A percentile compares a stretch with the other conserved stretches of the same genome.
phyloP scores from a whole-genome alignment of 2,797 vertebrate genomes.

The Xyrichtys novacula region DNA sequence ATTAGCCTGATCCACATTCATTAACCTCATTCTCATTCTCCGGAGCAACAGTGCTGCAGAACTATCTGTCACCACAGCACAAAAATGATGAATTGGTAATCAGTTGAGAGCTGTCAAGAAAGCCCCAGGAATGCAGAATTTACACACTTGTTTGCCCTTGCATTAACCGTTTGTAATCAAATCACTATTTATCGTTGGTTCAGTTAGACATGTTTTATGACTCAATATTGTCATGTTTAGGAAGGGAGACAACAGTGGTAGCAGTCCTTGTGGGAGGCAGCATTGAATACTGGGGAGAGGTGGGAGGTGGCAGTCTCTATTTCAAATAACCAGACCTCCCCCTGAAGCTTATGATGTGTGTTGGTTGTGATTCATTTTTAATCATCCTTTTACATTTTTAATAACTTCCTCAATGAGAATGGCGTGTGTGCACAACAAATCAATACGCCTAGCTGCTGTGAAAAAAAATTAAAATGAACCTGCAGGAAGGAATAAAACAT shows the following conservation, averaged over 20 bases:
- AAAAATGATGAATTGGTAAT: constrained; percentile 87
- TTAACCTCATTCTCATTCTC: constrained; percentile 87
- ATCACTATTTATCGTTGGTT: constrained; percentile 82
- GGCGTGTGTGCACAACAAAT: constrained; percentile 55
- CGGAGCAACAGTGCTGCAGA: constrained; percentile 76
- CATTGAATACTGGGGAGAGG: constrained; percentile 42
- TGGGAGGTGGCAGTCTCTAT: constrained; percentile 52
- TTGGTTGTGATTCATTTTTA: constrained; percentile 76
- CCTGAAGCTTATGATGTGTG: constrained; percentile 60
- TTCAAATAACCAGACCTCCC: constrained; percentile 48
- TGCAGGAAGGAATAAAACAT: constrained; percentile 2
- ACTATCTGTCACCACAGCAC: constrained; percentile 80
- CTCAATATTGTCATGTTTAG: constrained; percentile 61
- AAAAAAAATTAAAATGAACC: constrained; percentile 25
- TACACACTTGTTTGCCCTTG: constrained; percentile 84
- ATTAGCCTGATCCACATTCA: constrained; percentile 87
- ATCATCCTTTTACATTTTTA: constrained; percentile 77
- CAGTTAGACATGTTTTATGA: constrained; percentile 76
- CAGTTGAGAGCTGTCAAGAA: constrained; percentile 86
- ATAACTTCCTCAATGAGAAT: constrained; percentile 69
- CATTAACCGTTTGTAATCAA: constrained; percentile 86
- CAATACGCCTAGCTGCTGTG: constrained; percentile 58
- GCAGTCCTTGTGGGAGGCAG: constrained; percentile 51
- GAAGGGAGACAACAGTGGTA: constrained; percentile 64
- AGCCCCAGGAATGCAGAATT: constrained; percentile 82